phyloP scores from a whole-genome alignment of 2,797 vertebrate species.

The Platalea minor region DNA sequence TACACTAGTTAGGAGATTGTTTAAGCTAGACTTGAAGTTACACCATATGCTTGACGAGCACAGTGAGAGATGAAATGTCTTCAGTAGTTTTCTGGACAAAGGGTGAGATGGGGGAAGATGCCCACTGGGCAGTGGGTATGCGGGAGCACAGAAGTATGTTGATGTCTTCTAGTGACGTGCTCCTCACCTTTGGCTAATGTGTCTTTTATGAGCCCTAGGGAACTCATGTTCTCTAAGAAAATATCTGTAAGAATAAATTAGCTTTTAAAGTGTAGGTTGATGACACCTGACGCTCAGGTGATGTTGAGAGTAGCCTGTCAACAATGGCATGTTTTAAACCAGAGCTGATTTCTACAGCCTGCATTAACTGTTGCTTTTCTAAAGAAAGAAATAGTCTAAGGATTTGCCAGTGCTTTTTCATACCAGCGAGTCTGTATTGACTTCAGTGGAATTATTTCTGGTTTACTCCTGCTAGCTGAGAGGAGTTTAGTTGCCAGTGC shows the following conservation, averaged over 20 bases:
- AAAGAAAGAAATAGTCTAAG: neutral
- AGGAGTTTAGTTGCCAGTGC: neutral
- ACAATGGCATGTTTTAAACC: neutral
- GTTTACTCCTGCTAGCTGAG: neutral
- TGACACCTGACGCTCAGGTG: neutral
- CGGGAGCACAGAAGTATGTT: neutral
- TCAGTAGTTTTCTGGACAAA: neutral
- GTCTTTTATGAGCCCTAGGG: neutral
- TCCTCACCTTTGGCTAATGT: neutral
- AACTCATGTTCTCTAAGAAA: neutral
- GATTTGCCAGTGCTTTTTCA: neutral
- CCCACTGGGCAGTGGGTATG: neutral
- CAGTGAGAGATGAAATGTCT: neutral
- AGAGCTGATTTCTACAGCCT: neutral
- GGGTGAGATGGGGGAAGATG: neutral
- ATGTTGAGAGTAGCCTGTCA: neutral
- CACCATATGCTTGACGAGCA: neutral
- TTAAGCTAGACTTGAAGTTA: neutral
- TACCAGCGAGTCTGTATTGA: neutral
- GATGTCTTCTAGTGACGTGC: neutral
- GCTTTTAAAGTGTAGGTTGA: neutral
- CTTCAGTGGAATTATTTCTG: neutral
- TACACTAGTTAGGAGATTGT: neutral
- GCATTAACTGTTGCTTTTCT: neutral
- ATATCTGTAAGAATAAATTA: neutral